Evolutionary conservation across 2,888 invertebrate genomes (phyloP).

Genomic region (Epistrophe eligans): DNA sequence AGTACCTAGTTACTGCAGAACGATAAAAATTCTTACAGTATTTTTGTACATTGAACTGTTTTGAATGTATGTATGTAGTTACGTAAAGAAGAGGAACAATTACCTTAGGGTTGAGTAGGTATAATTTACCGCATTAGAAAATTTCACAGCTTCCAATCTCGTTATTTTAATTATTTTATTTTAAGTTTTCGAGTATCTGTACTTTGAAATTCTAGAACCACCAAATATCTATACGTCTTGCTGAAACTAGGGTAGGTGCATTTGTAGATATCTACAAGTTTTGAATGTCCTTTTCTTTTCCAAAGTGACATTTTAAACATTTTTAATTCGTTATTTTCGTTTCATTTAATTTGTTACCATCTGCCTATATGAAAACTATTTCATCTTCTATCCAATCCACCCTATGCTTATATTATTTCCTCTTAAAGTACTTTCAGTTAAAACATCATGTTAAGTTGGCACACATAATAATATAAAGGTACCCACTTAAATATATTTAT

Average conservation of each 20-base stretch:
- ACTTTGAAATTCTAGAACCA: too few species aligned
- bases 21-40: too few species aligned
- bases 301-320: not conserved
- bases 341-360: not conserved
- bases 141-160: too few species aligned
- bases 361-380: slow-evolving; percentile 20
- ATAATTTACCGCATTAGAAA: too few species aligned
- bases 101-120: too few species aligned
- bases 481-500: slow-evolving; percentile 9
- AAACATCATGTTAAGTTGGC: slow-evolving; percentile 59
- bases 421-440: slow-evolving; percentile 24
- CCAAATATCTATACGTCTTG: not conserved
- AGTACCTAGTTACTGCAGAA: too few species aligned
- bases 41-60: too few species aligned
- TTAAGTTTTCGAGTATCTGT: too few species aligned
- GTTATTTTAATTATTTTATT: too few species aligned
- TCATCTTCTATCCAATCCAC: slow-evolving; percentile 6
- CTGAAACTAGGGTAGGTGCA: not conserved
- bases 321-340: slow-evolving; percentile 1
- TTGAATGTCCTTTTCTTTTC: not conserved
- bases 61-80: too few species aligned
- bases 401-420: not conserved
- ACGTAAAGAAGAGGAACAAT: too few species aligned
- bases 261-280: not conserved
- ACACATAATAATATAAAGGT: slow-evolving; percentile 17